Conservation (phyloP, 2,113 vertebrate genomes). For the Bubalus kerabau region DNA sequence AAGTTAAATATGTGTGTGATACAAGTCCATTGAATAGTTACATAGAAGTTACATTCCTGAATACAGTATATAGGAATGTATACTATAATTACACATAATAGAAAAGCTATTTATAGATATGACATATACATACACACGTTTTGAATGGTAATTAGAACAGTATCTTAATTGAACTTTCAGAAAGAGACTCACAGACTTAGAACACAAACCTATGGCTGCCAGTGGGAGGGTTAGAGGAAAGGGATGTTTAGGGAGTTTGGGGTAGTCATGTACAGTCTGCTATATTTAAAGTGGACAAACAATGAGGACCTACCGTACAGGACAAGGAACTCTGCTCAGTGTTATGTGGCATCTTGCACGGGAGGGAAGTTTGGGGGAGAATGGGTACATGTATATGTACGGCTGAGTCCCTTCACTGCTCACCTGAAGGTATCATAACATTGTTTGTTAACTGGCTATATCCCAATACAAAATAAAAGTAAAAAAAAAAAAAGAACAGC, state of each 20-base stretch:
- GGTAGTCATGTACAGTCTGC: not conserved
- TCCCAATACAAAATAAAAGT: not conserved
- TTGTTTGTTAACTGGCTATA: not conserved
- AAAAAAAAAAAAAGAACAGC: not conserved
- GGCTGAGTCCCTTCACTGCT: not conserved
- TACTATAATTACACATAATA: not conserved
- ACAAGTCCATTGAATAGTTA: not conserved
- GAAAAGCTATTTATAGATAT: not conserved
- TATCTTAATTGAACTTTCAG: not conserved
- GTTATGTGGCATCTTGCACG: not conserved
- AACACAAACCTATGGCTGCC: not conserved
- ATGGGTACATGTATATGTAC: not conserved
- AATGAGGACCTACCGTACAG: not conserved
- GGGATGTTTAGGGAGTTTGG: not conserved
- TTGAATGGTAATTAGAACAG: not conserved
- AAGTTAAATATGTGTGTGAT: not conserved
- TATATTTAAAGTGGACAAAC: not conserved
- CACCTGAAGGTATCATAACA: not conserved
- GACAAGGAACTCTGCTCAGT: not conserved
- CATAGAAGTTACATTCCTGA: not conserved
- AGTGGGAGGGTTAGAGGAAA: not conserved
- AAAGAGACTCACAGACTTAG: not conserved
- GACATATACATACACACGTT: not conserved
- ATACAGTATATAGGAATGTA: not conserved
- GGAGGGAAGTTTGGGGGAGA: not conserved